A percentile compares a stretch with the other conserved stretches of the same genome.
Evolutionary conservation across 1,140 invertebrate species (phyloP).

Genomic region (Drosophila kurseongensis): DNA sequence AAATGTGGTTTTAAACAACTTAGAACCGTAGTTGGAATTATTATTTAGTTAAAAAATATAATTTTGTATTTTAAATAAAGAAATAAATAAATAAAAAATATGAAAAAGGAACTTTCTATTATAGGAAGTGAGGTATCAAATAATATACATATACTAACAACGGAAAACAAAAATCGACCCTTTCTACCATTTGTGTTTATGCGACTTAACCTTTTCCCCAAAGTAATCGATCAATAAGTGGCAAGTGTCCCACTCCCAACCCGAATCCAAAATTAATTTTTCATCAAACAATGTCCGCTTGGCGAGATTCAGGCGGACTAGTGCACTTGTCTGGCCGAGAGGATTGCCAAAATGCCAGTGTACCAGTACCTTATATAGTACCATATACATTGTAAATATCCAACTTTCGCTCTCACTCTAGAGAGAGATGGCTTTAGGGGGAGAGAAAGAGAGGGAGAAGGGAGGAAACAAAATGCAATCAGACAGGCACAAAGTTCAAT

Average conservation of each 20-base stretch:
- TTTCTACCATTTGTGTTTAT: background rate
- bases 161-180: background rate
- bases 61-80: background rate
- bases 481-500: slow-evolving; percentile 75
- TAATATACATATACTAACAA: too few relatives aligned
- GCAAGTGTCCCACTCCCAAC: slow-evolving; percentile 10
- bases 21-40: background rate
- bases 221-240: slow-evolving; percentile 24
- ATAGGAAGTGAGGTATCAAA: background rate
- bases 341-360: slow-evolving; percentile 23
- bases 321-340: slow-evolving; percentile 28
- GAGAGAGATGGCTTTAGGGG: slow-evolving; percentile 1
- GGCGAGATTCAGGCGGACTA: slow-evolving; percentile 12
- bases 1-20: too few relatives aligned
- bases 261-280: slow-evolving; percentile 25
- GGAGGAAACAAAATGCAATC: slow-evolving; percentile 51
- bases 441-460: background rate
- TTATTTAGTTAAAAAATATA: background rate
- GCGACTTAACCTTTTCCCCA: background rate
- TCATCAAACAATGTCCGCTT: slow-evolving; percentile 11
- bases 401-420: slow-evolving; percentile 69
- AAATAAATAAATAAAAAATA: background rate
- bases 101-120: background rate
- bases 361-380: slow-evolving; percentile 46
- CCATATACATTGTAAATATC: slow-evolving; percentile 15